These are phyloP conservation scores for Glandiceps talaboti DNA, from an alignment of 53 echinoderm and acorn worm species.

Conservation along the genomic window DNA sequence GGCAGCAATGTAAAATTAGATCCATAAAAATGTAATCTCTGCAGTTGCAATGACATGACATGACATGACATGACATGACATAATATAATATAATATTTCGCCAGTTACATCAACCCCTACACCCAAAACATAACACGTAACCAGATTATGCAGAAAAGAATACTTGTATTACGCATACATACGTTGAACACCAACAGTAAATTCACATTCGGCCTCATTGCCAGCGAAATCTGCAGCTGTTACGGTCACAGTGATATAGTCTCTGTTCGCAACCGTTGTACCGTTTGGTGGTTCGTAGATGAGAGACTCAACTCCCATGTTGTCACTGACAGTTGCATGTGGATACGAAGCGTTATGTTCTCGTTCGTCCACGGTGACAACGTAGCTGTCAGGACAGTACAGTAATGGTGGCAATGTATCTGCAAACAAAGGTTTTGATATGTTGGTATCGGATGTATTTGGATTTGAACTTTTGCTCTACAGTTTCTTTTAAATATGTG, in stretches of 20 bases:
- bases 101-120: too few relatives aligned
- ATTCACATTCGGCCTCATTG: not conserved
- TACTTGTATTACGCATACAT: not conserved
- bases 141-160: too few relatives aligned
- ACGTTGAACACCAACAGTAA: not conserved
- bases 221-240: not conserved
- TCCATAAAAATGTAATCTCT: too few relatives aligned
- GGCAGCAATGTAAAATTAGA: too few relatives aligned
- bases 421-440: not conserved
- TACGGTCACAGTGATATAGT: not conserved
- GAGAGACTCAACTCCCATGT: not conserved
- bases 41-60: too few relatives aligned
- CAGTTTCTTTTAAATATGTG: too few relatives aligned
- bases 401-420: not conserved
- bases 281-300: not conserved
- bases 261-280: not conserved
- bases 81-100: too few relatives aligned
- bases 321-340: not conserved
- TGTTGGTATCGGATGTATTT: too few relatives aligned
- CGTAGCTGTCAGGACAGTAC: not conserved
- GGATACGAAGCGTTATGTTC: not conserved
- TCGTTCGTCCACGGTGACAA: not conserved
- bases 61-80: too few relatives aligned
- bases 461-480: too few relatives aligned
- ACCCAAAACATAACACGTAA: too few relatives aligned